These are phyloP conservation scores for Carabus problematicus DNA, from an alignment of 2,888 invertebrate genomes.

Conservation along the genomic window DNA sequence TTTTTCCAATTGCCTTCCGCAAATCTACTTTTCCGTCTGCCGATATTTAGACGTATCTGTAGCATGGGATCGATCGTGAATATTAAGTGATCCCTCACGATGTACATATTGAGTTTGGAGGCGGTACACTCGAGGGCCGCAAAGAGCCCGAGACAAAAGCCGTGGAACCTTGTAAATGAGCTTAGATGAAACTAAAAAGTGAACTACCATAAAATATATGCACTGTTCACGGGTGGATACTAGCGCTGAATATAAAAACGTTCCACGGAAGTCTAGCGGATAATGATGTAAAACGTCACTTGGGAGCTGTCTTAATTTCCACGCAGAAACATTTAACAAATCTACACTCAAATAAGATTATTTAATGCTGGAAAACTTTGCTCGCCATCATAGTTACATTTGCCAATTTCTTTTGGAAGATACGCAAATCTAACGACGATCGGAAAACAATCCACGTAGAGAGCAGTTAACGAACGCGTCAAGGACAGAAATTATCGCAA, in stretches of 20 bases:
- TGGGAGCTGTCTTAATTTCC: too few relatives aligned
- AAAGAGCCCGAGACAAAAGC: conserved; percentile 35
- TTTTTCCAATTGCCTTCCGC: conserved; percentile 25
- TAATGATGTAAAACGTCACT: too few relatives aligned
- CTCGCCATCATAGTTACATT: too few relatives aligned
- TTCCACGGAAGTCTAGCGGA: not conserved
- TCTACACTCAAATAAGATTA: too few relatives aligned
- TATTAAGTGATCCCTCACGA: conserved; percentile 27
- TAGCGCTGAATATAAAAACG: conserved; percentile 5
- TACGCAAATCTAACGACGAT: too few relatives aligned
- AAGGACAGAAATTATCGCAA: conserved; percentile 47
- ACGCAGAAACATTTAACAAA: too few relatives aligned
- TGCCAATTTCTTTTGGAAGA: too few relatives aligned
- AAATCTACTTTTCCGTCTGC: conserved; percentile 35
- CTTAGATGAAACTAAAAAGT: conserved; percentile 36
- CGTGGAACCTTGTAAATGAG: conserved; percentile 36
- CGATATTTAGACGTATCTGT: conserved; percentile 40
- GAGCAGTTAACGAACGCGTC: conserved; percentile 38
- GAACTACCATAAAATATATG: conserved; percentile 38
- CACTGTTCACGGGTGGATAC: conserved; percentile 1
- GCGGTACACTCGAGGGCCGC: not conserved
- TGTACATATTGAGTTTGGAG: conserved; percentile 18
- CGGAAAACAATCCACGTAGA: not conserved
- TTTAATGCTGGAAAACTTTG: too few relatives aligned
- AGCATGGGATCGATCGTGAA: conserved; percentile 23